Conservation (phyloP, 1,140 invertebrate species). For the Propsilocerus akamusi region DNA sequence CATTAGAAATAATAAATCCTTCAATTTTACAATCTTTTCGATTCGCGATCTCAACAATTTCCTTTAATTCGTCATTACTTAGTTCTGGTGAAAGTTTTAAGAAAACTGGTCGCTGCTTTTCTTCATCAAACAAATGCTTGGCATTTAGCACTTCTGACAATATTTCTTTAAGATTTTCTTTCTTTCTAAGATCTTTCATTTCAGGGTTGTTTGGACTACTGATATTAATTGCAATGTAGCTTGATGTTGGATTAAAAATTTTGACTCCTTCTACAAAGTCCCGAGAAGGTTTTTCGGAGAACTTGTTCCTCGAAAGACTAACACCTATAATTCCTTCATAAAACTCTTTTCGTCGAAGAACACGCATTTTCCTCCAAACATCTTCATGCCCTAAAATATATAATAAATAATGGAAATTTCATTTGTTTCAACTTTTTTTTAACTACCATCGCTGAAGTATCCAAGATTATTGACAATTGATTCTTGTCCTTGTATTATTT, state of each 20-base stretch:
- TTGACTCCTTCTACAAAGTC: neutral
- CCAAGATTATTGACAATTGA: no score
- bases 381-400: conserved; percentile 75
- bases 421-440: no score
- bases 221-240: neutral
- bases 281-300: conserved; percentile 42
- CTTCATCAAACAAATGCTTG: conserved; percentile 30
- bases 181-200: conserved; percentile 57
- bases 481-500: no score
- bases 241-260: neutral
- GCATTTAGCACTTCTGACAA: conserved; percentile 42
- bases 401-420: no score
- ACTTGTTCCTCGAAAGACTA: conserved; percentile 93
- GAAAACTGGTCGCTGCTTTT: conserved; percentile 43
- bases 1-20: conserved; percentile 87
- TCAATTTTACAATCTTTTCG: conserved; percentile 49
- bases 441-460: no score
- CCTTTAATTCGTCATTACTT: conserved; percentile 49
- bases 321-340: conserved; percentile 56
- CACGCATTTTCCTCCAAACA: conserved; percentile 41
- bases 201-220: conserved; percentile 77
- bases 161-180: conserved; percentile 47
- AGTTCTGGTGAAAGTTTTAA: conserved; percentile 89
- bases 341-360: conserved; percentile 28
- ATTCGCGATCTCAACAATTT: conserved; percentile 52